These are phyloP conservation scores for Ondatra zibethicus DNA, from an alignment of 2,113 vertebrate species.

Conservation along the genomic window DNA sequence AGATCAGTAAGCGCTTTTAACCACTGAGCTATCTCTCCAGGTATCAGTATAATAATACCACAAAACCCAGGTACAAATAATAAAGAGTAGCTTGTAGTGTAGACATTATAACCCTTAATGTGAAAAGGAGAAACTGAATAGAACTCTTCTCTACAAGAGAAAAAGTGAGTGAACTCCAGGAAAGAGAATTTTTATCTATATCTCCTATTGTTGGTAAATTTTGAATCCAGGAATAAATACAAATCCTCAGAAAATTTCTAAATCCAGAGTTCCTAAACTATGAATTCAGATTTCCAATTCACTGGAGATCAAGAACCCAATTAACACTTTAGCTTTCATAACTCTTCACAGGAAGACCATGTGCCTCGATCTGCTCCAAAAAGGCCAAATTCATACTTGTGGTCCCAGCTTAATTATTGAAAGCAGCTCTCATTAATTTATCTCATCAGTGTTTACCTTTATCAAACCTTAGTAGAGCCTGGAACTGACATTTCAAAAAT, in stretches of 20 bases:
- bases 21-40: not conserved
- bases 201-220: not conserved
- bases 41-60: not conserved
- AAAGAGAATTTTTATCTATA: not conserved
- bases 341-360: conserved; percentile 19
- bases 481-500: not conserved
- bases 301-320: conserved; percentile 22
- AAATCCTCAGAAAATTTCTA: conserved; percentile 35
- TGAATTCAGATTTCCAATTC: not conserved
- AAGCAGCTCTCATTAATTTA: not conserved
- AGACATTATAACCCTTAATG: not conserved
- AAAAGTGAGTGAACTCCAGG: not conserved
- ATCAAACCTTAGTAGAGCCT: not conserved
- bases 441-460: not conserved
- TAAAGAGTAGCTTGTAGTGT: not conserved
- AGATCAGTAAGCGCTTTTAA: not conserved
- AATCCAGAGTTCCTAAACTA: not conserved
- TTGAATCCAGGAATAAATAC: not conserved
- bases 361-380: not conserved
- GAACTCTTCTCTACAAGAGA: conserved; percentile 13
- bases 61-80: not conserved
- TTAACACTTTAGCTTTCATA: not conserved
- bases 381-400: not conserved
- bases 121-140: not conserved
- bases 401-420: not conserved